Evolutionary conservation across 2,797 vertebrate genomes (phyloP).

Genomic region (Cirrhinus molitorella): DNA sequence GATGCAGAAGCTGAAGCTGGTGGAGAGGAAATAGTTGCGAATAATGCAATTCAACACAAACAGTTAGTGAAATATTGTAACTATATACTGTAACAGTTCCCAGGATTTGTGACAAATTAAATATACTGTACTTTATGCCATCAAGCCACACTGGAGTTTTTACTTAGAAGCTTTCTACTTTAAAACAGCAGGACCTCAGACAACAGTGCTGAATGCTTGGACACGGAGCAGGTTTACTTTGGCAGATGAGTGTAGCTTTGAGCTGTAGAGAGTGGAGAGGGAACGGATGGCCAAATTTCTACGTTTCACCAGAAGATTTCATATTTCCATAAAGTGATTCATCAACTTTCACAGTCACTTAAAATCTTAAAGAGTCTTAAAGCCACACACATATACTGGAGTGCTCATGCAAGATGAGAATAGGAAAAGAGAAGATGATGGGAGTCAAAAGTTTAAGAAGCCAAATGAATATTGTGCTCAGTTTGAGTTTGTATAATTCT

Average conservation of each 20-base stretch:
- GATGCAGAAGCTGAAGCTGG: not conserved
- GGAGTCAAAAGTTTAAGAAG: not conserved
- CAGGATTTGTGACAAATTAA: slow-evolving; percentile 29
- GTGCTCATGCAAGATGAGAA: slow-evolving; percentile 11
- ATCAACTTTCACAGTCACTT: slow-evolving; percentile 26
- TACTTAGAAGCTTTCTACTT: slow-evolving; percentile 29
- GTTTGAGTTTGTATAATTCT: not conserved
- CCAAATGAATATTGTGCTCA: not conserved
- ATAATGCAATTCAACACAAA: not conserved
- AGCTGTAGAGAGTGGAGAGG: slow-evolving; percentile 5
- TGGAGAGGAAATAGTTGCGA: not conserved
- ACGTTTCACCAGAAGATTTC: slow-evolving; percentile 26
- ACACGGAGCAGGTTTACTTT: slow-evolving; percentile 52
- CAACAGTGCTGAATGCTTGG: slow-evolving; percentile 35
- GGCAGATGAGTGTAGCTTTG: slow-evolving; percentile 27
- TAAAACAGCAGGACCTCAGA: slow-evolving; percentile 26
- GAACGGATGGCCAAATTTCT: slow-evolving; percentile 22
- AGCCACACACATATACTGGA: not conserved
- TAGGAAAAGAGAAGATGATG: not conserved
- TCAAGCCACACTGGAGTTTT: slow-evolving; percentile 18
- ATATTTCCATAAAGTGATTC: slow-evolving; percentile 40
- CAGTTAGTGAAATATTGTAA: slow-evolving; percentile 16
- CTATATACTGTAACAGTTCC: not conserved
- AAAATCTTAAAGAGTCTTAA: slow-evolving; percentile 10
- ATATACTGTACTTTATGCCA: slow-evolving; percentile 8